Conservation (phyloP, 2,888 invertebrate species). For the Ormyrus labotus region DNA sequence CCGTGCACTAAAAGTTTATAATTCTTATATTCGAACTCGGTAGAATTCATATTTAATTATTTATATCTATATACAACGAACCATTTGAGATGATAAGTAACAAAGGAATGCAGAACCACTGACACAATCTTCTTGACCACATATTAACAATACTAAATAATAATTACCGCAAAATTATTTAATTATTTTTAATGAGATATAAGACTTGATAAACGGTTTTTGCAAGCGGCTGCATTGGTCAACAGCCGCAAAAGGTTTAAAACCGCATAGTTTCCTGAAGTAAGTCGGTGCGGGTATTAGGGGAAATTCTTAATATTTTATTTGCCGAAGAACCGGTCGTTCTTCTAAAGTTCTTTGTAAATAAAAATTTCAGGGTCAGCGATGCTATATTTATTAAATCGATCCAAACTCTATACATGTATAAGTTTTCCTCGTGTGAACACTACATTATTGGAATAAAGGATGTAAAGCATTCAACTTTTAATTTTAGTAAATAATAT, state of each 20-base stretch:
- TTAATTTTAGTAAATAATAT: too few species aligned
- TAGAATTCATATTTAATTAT: neutral
- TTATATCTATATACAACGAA: neutral
- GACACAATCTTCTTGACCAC: neutral
- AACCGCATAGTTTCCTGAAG: constrained; percentile 8
- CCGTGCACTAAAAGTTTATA: constrained; percentile 29
- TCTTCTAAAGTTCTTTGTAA: constrained; percentile 3
- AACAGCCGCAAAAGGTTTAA: neutral
- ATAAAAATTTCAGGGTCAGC: constrained; percentile 31
- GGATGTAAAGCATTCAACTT: too few species aligned
- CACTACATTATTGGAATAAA: neutral
- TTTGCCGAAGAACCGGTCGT: constrained; percentile 33
- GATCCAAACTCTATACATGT: too few species aligned
- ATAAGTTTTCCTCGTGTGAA: too few species aligned
- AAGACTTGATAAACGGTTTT: neutral
- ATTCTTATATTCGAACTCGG: too few species aligned
- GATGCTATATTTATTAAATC: neutral
- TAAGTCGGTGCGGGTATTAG: neutral
- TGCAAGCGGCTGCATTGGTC: neutral
- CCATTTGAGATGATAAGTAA: neutral
- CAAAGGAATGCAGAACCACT: neutral
- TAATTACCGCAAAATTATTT: neutral
- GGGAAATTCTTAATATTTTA: neutral
- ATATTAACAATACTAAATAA: neutral
- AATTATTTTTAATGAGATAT: neutral